Evolutionary conservation across 2,797 vertebrate species (phyloP), one percentile per base, ranked within the genome.

Genomic region (Gallinago solitaria): DNA sequence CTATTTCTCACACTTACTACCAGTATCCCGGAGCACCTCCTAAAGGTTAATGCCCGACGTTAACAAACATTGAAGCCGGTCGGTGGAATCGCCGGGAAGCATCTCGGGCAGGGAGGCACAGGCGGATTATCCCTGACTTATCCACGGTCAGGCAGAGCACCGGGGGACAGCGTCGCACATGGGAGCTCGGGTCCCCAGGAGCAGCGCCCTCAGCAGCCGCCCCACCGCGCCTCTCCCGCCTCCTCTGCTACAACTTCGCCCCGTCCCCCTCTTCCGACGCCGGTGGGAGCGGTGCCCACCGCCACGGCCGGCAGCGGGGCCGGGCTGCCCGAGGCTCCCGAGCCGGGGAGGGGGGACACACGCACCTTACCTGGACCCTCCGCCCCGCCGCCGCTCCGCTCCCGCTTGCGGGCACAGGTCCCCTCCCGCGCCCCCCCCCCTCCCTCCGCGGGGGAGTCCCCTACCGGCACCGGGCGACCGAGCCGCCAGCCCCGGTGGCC

Each of bases 191-290:
- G 8, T 39, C 21, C 41, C 21, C 57, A 5, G 54, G 12, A 39
- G 57, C 67, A 3, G 41, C 41, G 41, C 12, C 74, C 65, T 14
- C 2, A 6, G 28, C 48, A 19, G 16, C 65, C 9, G 5, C 69
- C 8, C 13, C 64, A 1, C 1, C 28, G 4, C 81, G 24, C 13
- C 39, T 25, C 69, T 32, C 70, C 59, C 43, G 0, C 35, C 8
- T 32, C 17, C 70, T 6, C 61, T 0, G 51, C 48, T 16, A 11
- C 4, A 50, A 50, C 78, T 79, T 50, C 83, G 14, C 65, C 64
- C 48, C n/a, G 12, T 9, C 9, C 50, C 64, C 9, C 6, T 7
- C 28, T 3, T 3, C 25, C 1, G 20, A 3, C 2, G 48, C 76
- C 68, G 25, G 2, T 8, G 28, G 5, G 3, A 7, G 41, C 50